Evolutionary conservation across 2,797 vertebrate genomes (phyloP).

Genomic region (Coilia nasus): DNA sequence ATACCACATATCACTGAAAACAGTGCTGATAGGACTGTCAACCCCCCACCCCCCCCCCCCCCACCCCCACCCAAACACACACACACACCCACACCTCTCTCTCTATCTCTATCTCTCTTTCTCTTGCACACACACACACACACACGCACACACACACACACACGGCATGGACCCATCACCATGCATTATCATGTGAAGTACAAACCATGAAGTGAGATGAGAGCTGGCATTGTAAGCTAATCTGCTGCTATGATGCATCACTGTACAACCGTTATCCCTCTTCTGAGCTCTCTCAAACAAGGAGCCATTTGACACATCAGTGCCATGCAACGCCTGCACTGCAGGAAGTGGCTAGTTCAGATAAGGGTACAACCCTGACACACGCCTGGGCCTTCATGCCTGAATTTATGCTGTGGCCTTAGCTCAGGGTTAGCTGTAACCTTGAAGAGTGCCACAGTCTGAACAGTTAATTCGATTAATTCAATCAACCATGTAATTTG

Average conservation of each 20-base stretch:
- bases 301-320: slow-evolving; percentile 6
- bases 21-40: not conserved
- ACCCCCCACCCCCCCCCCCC: too few species aligned
- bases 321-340: slow-evolving; percentile 6
- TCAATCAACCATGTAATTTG: not conserved
- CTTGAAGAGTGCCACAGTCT: too few species aligned
- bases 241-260: not conserved
- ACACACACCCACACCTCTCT: too few species aligned
- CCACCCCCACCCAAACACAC: too few species aligned
- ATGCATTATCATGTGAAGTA: not conserved
- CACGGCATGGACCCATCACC: not conserved
- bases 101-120: too few species aligned
- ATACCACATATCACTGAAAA: not conserved
- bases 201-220: not conserved
- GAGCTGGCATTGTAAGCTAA: not conserved
- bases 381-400: not conserved
- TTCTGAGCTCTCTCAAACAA: not conserved
- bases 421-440: too few species aligned
- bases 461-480: too few species aligned
- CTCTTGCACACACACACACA: not conserved
- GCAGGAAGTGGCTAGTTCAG: slow-evolving; percentile 6
- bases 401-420: not conserved
- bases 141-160: slow-evolving; percentile 1
- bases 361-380: slow-evolving; percentile 7
- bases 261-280: not conserved